Percentiles rank a stretch among this genome's conserved stretches.
These are phyloP conservation scores for Malacoctenus gilli DNA, from an alignment of 2,797 vertebrate species.

Conservation along the genomic window DNA sequence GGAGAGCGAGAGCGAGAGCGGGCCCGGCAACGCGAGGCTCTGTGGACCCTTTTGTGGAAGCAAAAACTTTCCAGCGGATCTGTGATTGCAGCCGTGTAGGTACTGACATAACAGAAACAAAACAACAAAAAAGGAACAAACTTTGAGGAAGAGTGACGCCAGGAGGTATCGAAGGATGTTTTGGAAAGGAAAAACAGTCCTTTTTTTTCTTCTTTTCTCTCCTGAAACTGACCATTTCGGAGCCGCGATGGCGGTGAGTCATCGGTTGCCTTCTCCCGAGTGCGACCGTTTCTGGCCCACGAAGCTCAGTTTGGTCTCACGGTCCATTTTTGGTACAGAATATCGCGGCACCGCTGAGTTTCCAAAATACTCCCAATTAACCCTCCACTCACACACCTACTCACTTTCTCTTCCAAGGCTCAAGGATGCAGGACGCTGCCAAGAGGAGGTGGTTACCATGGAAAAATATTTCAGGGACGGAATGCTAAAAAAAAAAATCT, in stretches of 20 bases:
- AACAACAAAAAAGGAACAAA: constrained; percentile 7
- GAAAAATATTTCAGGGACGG: constrained; percentile 36
- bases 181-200: constrained; percentile 3
- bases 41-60: background rate
- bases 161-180: constrained; percentile 4
- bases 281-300: constrained; percentile 32
- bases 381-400: constrained; percentile 25
- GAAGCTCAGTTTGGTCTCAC: constrained; percentile 6
- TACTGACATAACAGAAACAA: background rate
- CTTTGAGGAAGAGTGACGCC: background rate
- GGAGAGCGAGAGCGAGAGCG: constrained; percentile 23
- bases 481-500: constrained; percentile 27
- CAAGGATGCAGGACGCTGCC: constrained; percentile 37
- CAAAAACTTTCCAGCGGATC: constrained; percentile 2
- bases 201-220: constrained; percentile 19
- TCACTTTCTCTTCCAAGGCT: constrained; percentile 47
- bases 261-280: constrained; percentile 33
- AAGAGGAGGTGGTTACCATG: constrained; percentile 54
- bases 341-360: constrained; percentile 47
- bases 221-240: constrained; percentile 1
- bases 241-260: constrained; percentile 26
- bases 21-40: background rate
- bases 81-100: constrained; percentile 25
- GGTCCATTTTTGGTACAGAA: constrained; percentile 43
- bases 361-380: constrained; percentile 59